phyloP scores from a whole-genome alignment of 2,888 invertebrate genomes.

The Thymelicus acteon region DNA sequence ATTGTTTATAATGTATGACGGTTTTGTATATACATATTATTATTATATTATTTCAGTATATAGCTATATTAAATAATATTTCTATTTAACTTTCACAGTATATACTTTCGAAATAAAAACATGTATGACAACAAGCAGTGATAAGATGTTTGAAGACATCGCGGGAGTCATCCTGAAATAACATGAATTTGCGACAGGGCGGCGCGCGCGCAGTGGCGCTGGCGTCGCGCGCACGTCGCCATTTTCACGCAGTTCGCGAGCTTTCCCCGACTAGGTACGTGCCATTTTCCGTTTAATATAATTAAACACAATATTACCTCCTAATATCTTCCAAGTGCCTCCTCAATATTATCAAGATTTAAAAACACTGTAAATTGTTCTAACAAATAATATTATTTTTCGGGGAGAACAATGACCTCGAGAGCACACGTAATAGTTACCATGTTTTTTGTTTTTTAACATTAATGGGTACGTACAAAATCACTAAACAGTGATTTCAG shows the following conservation, averaged over 20 bases:
- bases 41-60: no score
- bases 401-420: slow-evolving; percentile 52
- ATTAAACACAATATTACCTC: slow-evolving; percentile 12
- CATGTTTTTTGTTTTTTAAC: slow-evolving; percentile 80
- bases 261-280: slow-evolving; percentile 82
- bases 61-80: no score
- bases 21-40: no score
- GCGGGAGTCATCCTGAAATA: slow-evolving; percentile 85
- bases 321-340: neutral
- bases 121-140: slow-evolving; percentile 21
- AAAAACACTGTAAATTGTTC: neutral
- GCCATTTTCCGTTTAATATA: slow-evolving; percentile 41
- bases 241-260: slow-evolving; percentile 80
- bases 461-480: slow-evolving; percentile 65
- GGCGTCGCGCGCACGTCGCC: slow-evolving; percentile 78
- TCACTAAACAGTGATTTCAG: slow-evolving; percentile 50
- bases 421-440: slow-evolving; percentile 78
- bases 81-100: neutral
- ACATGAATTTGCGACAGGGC: slow-evolving; percentile 72
- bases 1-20: no score
- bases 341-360: neutral
- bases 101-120: slow-evolving; percentile 17
- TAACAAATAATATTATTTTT: slow-evolving; percentile 26
- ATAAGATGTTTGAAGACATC: slow-evolving; percentile 65
- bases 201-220: slow-evolving; percentile 72